Evolutionary conservation across 2,797 vertebrate species (phyloP).

Genomic region (Karalla daura): DNA sequence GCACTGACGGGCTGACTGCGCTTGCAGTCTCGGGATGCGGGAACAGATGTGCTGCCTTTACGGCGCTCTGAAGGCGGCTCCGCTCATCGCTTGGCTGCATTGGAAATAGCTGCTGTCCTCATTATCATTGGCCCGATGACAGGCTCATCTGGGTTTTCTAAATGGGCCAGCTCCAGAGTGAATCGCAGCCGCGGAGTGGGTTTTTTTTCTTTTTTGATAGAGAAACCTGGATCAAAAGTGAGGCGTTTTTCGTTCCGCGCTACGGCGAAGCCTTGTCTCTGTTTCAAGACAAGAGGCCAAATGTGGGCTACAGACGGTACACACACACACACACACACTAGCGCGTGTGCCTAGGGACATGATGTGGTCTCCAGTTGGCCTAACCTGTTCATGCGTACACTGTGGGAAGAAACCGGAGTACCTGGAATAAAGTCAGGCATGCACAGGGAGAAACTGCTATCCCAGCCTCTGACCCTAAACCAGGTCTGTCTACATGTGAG

Average conservation of each 20-base stretch:
- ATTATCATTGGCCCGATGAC: slow-evolving; percentile 44
- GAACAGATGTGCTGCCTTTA: slow-evolving; percentile 49
- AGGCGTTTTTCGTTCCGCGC: background rate
- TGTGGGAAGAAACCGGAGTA: too few relatives aligned
- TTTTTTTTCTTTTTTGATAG: slow-evolving; percentile 10
- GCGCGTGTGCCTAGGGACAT: too few relatives aligned
- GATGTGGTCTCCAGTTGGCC: too few relatives aligned
- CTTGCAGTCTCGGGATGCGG: background rate
- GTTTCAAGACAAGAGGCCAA: too few relatives aligned
- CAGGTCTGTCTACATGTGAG: too few relatives aligned
- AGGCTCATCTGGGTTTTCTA: slow-evolving; percentile 66
- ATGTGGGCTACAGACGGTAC: too few relatives aligned
- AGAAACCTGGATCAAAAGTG: background rate
- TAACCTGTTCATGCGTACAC: too few relatives aligned
- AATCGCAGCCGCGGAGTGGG: slow-evolving; percentile 26
- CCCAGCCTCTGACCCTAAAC: too few relatives aligned
- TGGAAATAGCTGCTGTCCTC: slow-evolving; percentile 78
- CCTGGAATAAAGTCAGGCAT: too few relatives aligned
- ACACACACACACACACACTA: too few relatives aligned
- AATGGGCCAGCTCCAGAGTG: slow-evolving; percentile 66
- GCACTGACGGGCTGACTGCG: background rate
- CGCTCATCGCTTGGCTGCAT: slow-evolving; percentile 31
- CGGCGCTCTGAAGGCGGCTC: slow-evolving; percentile 4
- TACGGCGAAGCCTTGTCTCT: background rate
- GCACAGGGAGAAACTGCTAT: too few relatives aligned